A percentile compares a stretch with the other conserved stretches of the same genome.
These are phyloP conservation scores for Phyllostomus discolor DNA, from an alignment of 2,113 vertebrate species.

Conservation along the genomic window DNA sequence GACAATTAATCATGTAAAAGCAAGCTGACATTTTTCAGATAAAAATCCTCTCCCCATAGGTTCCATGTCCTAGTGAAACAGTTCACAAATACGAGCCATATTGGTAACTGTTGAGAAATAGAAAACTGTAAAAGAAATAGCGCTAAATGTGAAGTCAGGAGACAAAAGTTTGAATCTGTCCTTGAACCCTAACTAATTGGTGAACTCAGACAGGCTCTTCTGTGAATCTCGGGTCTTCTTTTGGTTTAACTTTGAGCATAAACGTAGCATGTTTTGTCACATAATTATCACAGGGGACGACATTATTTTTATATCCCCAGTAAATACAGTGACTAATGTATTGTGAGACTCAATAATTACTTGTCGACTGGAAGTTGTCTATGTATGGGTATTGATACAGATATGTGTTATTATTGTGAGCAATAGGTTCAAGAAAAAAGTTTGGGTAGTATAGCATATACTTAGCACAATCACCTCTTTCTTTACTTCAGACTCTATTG, in stretches of 20 bases:
- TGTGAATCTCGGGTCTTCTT: background rate
- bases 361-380: background rate
- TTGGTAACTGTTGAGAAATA: background rate
- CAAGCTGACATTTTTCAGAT: background rate
- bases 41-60: background rate
- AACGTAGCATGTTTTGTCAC: background rate
- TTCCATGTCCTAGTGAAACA: background rate
- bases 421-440: background rate
- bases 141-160: background rate
- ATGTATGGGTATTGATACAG: background rate
- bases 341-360: background rate
- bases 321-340: background rate
- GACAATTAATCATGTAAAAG: background rate
- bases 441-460: background rate
- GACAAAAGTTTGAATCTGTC: background rate
- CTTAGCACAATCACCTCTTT: background rate
- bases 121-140: background rate
- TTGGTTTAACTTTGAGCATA: background rate
- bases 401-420: background rate
- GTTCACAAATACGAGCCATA: background rate
- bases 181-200: background rate
- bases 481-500: background rate
- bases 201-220: background rate
- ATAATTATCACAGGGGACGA: background rate
- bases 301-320: background rate